Evolutionary conservation across 1,140 invertebrate genomes (phyloP), one percentile per base, ranked within the genome.

Genomic region (Lasaia peninsularis): DNA sequence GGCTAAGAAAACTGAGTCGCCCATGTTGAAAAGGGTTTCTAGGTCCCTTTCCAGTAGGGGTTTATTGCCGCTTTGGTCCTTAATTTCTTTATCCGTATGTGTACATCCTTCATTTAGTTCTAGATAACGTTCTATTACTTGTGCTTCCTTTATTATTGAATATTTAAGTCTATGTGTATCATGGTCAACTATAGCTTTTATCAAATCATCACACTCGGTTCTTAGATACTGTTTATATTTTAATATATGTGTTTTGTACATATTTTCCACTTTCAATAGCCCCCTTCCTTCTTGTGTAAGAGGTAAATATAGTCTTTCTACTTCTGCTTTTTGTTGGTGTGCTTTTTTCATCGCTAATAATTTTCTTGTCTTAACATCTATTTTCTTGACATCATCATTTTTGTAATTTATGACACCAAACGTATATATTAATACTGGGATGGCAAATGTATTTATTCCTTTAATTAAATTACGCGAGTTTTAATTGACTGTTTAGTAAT

Each of bases 191-290:
- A 33, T 2, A n/a, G n/a, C n/a, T n/a, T n/a, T n/a, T n/a, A n/a
- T n/a, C n/a, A 1, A 2, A 1, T 65, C 2, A 21, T 61, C 55
- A n/a, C 31, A 16, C 16, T 52, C 31, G 12, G 8, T 40, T n/a
- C 56, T 14, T 58, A 62, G 37, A 21, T 59, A 65, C 12, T 8
- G 5, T n/a, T 58, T 58, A 20, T 56, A 61, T 62, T 65, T 65
- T 33, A 56, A 59, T 6, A 62, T 62, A 32, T 61, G 63, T 16
- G 63, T 59, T 28, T 61, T 59, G 11, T 58, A 56, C 1, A 62
- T n/a, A 8, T 31, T 59, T 52, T 65, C 63, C 21, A 61, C 12
- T 24, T 63, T 63, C 0, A 14, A 34, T 6, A 59, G 37, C 9
- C 62, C 57, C 35, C 62, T 59, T 53, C 62, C 62, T 2, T 55